phyloP scores from a whole-genome alignment of 2,888 invertebrate genomes.

The Scelioninae gen. 1 region DNA sequence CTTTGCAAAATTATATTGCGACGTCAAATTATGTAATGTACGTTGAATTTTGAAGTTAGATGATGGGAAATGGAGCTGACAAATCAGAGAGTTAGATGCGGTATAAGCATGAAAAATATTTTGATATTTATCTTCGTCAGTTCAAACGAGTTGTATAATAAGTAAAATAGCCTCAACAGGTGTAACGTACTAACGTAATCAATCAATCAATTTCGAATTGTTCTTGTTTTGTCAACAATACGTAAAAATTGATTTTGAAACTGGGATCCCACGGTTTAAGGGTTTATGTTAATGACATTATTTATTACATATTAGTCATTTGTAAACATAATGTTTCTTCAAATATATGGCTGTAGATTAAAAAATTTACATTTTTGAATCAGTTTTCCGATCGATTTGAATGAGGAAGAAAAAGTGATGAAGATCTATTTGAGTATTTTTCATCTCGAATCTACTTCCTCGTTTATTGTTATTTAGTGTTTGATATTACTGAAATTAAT shows the following conservation, averaged over 20 bases:
- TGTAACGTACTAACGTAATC: constrained; percentile 20
- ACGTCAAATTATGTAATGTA: not conserved
- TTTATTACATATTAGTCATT: constrained; percentile 17
- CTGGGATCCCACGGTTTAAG: not conserved
- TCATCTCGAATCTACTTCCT: no score
- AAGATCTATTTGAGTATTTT: no score
- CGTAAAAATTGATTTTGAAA: constrained; percentile 48
- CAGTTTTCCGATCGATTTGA: no score
- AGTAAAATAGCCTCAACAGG: constrained; percentile 24
- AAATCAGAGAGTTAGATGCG: no score
- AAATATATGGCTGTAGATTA: not conserved
- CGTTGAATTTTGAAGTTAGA: not conserved
- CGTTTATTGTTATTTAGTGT: not conserved
- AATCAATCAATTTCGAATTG: constrained; percentile 38
- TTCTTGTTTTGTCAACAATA: constrained; percentile 54
- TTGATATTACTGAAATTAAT: constrained; percentile 20
- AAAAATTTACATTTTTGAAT: not conserved
- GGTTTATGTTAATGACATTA: constrained; percentile 12
- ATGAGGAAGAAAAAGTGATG: no score
- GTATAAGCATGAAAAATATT: not conserved
- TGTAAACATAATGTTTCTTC: constrained; percentile 29
- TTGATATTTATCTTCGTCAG: constrained; percentile 8
- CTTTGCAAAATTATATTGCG: not conserved
- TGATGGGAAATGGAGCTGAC: not conserved
- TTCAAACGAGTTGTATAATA: not conserved